These are phyloP conservation scores for Caenorhabditis doughertyi DNA, from an alignment of 2,888 invertebrate genomes.

Conservation along the genomic window DNA sequence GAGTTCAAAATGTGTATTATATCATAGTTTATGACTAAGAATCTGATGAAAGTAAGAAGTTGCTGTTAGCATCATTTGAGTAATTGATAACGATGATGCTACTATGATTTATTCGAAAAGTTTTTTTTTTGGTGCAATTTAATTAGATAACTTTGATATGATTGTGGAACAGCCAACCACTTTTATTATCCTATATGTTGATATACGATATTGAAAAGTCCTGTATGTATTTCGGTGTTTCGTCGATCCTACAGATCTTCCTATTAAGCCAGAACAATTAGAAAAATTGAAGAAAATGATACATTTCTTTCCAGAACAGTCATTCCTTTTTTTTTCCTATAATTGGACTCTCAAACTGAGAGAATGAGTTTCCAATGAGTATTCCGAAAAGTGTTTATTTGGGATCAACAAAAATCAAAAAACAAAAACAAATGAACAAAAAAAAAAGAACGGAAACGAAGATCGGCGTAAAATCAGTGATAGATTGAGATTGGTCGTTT, in stretches of 20 bases:
- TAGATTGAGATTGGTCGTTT: not conserved
- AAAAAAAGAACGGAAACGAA: not conserved
- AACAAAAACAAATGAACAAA: constrained; percentile 1
- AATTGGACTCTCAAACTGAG: too few relatives aligned
- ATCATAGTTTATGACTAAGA: constrained; percentile 14
- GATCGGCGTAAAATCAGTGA: not conserved
- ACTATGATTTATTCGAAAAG: constrained; percentile 8
- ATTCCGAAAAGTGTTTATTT: not conserved
- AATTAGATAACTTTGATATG: too few relatives aligned
- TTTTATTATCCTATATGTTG: too few relatives aligned
- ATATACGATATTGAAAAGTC: too few relatives aligned
- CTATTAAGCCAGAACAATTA: too few relatives aligned
- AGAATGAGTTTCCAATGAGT: not conserved
- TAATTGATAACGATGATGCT: constrained; percentile 31
- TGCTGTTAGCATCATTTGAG: constrained; percentile 36
- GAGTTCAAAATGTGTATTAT: constrained; percentile 10
- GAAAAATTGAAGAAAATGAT: too few relatives aligned
- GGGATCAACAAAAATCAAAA: constrained; percentile 2
- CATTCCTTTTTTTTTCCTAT: too few relatives aligned
- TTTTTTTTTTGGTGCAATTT: constrained; percentile 2
- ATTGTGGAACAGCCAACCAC: too few relatives aligned
- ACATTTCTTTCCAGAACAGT: too few relatives aligned
- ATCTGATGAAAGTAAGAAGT: not conserved
- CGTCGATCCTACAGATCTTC: too few relatives aligned
- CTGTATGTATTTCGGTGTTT: too few relatives aligned